phyloP scores from a whole-genome alignment of 2,797 vertebrate genomes.

The Enteromius paludinosus region DNA sequence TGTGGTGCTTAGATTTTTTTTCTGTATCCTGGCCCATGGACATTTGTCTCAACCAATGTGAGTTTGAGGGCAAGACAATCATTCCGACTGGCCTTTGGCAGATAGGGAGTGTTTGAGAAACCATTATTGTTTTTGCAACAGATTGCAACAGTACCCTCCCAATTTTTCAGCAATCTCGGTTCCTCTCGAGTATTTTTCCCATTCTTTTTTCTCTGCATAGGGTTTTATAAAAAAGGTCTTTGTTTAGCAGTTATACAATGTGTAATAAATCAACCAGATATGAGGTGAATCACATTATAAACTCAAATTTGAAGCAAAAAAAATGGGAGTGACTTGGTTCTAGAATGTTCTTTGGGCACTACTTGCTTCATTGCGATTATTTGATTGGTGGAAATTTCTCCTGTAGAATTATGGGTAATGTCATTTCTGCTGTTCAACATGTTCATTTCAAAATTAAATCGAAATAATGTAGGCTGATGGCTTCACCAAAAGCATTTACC shows the following conservation, averaged over 20 bases:
- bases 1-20: not conserved
- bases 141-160: not conserved
- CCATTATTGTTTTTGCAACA: not conserved
- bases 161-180: not conserved
- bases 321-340: not conserved
- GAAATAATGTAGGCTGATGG: not conserved
- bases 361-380: not conserved
- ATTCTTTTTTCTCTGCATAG: not conserved
- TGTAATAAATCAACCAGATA: not conserved
- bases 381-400: not conserved
- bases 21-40: not conserved
- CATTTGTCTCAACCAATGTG: not conserved
- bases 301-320: not conserved
- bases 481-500: not conserved
- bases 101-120: conserved; percentile 1
- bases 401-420: not conserved
- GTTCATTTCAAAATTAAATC: not conserved
- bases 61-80: conserved; percentile 4
- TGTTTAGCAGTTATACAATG: not conserved
- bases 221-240: not conserved
- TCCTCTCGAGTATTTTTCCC: not conserved
- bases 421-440: not conserved
- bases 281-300: not conserved
- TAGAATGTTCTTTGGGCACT: not conserved
- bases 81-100: not conserved